A percentile compares a stretch with the other conserved stretches of the same genome.
Conservation (phyloP, 2,797 vertebrate species). For the Sebastes goodei region DNA sequence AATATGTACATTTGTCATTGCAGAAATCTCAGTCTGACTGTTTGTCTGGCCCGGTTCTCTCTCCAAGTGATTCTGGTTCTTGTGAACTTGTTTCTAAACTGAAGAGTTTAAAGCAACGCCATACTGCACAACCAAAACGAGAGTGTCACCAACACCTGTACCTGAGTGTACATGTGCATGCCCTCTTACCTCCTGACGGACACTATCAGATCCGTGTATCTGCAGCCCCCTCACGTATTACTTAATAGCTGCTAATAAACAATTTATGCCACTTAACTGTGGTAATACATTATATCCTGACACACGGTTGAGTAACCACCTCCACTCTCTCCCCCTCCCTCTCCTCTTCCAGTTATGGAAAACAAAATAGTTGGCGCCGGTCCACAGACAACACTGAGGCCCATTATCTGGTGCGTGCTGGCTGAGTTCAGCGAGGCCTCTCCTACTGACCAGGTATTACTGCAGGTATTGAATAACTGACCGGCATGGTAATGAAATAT, state of each 20-base stretch:
- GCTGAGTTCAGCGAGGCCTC: conserved; percentile 50
- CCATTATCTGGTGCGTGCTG: conserved; percentile 68
- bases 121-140: neutral
- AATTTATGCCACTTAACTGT: conserved; percentile 73
- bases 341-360: conserved; percentile 67
- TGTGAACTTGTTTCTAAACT: neutral
- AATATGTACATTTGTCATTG: neutral
- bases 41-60: neutral
- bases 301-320: conserved; percentile 73
- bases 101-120: neutral
- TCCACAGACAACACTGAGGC: conserved; percentile 75
- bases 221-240: conserved; percentile 57
- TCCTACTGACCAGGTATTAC: conserved; percentile 58
- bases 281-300: conserved; percentile 70
- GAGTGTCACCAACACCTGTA: neutral
- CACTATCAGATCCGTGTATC: conserved; percentile 59
- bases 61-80: neutral
- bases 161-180: conserved; percentile 4
- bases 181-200: conserved; percentile 39
- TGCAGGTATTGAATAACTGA: conserved; percentile 63
- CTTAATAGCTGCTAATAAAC: conserved; percentile 78
- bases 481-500: conserved; percentile 57
- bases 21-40: neutral
- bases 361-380: conserved; percentile 73
- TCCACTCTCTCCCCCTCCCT: conserved; percentile 62